phyloP scores from a whole-genome alignment of 2,888 invertebrate genomes.

The Onchidella celtica region DNA sequence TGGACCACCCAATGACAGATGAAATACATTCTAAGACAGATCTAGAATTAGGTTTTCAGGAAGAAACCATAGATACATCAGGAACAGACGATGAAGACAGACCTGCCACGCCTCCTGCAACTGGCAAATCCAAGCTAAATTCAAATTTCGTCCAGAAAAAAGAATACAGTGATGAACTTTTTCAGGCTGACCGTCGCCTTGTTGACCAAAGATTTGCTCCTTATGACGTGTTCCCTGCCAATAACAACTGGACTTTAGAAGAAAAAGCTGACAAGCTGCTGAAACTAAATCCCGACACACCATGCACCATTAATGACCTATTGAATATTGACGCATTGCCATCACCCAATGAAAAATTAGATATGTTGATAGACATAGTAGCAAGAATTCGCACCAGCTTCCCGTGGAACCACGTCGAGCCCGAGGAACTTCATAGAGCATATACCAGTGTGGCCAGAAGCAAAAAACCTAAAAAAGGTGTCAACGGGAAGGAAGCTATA shows the following conservation, averaged over 20 bases:
- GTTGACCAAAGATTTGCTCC: slow-evolving; percentile 26
- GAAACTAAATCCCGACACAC: slow-evolving; percentile 22
- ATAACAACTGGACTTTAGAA: slow-evolving; percentile 30
- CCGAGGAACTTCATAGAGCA: slow-evolving; percentile 34
- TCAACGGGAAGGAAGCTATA: slow-evolving; percentile 26
- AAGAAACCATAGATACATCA: too few relatives aligned
- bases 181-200: slow-evolving; percentile 27
- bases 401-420: slow-evolving; percentile 44
- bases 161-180: too few relatives aligned
- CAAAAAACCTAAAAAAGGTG: slow-evolving; percentile 45
- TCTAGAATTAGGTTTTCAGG: too few relatives aligned
- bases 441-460: slow-evolving; percentile 41
- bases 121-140: too few relatives aligned
- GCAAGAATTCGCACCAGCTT: slow-evolving; percentile 21
- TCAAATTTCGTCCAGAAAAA: too few relatives aligned
- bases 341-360: slow-evolving; percentile 34
- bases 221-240: slow-evolving; percentile 39
- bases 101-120: too few relatives aligned
- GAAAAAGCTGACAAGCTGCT: slow-evolving; percentile 30
- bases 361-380: slow-evolving; percentile 43
- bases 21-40: too few relatives aligned
- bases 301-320: slow-evolving; percentile 25
- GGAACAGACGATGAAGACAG: too few relatives aligned
- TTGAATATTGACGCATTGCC: slow-evolving; percentile 26
- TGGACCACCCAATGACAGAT: too few relatives aligned